Conservation (phyloP, 64 coral and sea anemone species). For the Pocillopora verrucosa region DNA sequence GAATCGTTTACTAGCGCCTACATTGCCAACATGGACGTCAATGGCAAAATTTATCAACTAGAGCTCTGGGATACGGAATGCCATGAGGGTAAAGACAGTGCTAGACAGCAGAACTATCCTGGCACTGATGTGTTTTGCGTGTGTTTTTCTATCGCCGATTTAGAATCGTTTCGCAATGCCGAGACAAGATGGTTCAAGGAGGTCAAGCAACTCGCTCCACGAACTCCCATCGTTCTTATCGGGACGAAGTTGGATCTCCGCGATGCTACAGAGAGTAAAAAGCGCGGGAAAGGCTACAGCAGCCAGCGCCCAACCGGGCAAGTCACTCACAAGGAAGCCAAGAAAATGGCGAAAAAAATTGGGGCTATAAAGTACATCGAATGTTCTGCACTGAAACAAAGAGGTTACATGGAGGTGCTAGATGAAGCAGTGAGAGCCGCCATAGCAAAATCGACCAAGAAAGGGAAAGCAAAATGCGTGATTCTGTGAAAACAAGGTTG, state of each 20-base stretch:
- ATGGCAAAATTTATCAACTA: constrained; percentile 82
- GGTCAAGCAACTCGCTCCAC: constrained; percentile 52
- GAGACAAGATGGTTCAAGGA: constrained; percentile 77
- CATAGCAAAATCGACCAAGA: constrained; percentile 21
- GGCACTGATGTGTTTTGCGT: constrained; percentile 83
- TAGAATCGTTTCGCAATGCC: constrained; percentile 74
- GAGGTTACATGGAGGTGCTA: constrained; percentile 77
- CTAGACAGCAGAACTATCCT: constrained; percentile 20
- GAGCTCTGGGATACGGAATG: constrained; percentile 78
- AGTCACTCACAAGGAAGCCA: constrained; percentile 71
- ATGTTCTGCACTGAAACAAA: constrained; percentile 83
- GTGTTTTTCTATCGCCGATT: constrained; percentile 74
- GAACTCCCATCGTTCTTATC: constrained; percentile 81
- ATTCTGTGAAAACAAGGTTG: constrained; percentile 49
- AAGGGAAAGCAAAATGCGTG: constrained; percentile 59
- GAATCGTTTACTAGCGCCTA: constrained; percentile 77
- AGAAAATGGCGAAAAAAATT: constrained; percentile 77
- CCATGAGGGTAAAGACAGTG: constrained; percentile 22
- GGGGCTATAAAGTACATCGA: constrained; percentile 81
- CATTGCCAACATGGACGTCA: constrained; percentile 70
- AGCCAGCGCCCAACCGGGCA: neutral
- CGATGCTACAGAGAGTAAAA: constrained; percentile 39
- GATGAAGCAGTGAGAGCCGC: constrained; percentile 75
- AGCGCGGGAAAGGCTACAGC: constrained; percentile 33
- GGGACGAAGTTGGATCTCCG: constrained; percentile 88